These are phyloP conservation scores for Leptopilina clavipes DNA, from an alignment of 1,140 invertebrate genomes.

Conservation along the genomic window DNA sequence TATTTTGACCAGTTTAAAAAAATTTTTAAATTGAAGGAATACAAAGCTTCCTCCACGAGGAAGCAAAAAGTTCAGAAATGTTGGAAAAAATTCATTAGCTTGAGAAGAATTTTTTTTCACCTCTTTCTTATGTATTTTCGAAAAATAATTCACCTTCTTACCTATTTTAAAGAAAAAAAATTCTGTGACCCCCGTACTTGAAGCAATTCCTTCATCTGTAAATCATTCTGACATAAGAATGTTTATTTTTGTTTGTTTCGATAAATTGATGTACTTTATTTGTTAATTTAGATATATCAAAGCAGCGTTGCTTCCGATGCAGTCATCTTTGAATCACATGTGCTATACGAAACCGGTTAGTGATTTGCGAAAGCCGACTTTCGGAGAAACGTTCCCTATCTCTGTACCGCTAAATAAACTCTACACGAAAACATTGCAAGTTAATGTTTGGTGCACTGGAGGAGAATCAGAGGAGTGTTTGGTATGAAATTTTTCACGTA, in stretches of 20 bases:
- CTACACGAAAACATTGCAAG: conserved; percentile 90
- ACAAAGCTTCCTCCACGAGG: too few species aligned
- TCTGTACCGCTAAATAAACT: conserved; percentile 84
- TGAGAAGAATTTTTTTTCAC: too few species aligned
- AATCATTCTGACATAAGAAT: too few species aligned
- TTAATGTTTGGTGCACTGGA: conserved; percentile 86
- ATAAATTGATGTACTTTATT: conserved; percentile 43
- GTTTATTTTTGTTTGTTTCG: conserved; percentile 33
- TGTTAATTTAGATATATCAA: conserved; percentile 83
- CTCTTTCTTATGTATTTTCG: too few species aligned
- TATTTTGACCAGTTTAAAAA: too few species aligned
- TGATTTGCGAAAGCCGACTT: conserved; percentile 86
- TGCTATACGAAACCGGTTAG: conserved; percentile 84
- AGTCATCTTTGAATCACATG: conserved; percentile 76
- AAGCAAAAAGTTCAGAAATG: too few species aligned
- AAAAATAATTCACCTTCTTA: too few species aligned
- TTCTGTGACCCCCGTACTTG: too few species aligned
- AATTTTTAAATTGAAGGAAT: too few species aligned
- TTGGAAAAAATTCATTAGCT: too few species aligned
- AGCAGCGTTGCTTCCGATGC: conserved; percentile 84
- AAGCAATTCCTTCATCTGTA: too few species aligned
- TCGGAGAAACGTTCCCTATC: conserved; percentile 87
- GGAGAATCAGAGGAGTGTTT: conserved; percentile 86
- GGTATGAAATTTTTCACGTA: conserved; percentile 76
- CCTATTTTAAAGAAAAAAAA: too few species aligned